These are phyloP conservation scores for Enteromius radiatus DNA, from an alignment of 2,797 vertebrate genomes.

Conservation along the genomic window DNA sequence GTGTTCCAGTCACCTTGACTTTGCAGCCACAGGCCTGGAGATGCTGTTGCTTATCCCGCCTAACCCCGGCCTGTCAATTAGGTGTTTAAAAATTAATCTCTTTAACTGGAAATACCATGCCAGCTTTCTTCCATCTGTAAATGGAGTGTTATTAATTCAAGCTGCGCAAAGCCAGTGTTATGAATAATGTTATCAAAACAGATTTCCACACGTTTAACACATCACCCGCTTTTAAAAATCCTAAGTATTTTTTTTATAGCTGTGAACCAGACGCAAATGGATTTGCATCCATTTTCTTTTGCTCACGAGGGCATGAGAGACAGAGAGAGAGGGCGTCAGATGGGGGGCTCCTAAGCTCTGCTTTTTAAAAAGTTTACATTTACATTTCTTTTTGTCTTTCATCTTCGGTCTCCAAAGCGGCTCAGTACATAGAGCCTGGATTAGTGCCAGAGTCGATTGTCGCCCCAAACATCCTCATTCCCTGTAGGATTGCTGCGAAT, in stretches of 20 bases:
- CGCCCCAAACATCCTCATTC: slow-evolving; percentile 65
- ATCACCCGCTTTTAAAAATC: slow-evolving; percentile 74
- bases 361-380: slow-evolving; percentile 77
- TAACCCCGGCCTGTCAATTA: slow-evolving; percentile 86
- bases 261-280: slow-evolving; percentile 80
- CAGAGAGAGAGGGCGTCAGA: slow-evolving; percentile 59
- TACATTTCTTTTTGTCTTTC: slow-evolving; percentile 63
- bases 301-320: slow-evolving; percentile 53
- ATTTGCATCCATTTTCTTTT: slow-evolving; percentile 78
- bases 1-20: slow-evolving; percentile 88
- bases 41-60: slow-evolving; percentile 84
- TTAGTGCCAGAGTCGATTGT: slow-evolving; percentile 72
- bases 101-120: slow-evolving; percentile 87
- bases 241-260: slow-evolving; percentile 85
- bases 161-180: slow-evolving; percentile 81
- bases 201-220: slow-evolving; percentile 86
- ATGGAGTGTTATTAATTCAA: slow-evolving; percentile 89
- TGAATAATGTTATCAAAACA: slow-evolving; percentile 90
- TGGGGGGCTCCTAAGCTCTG: slow-evolving; percentile 70
- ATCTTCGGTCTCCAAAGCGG: slow-evolving; percentile 71
- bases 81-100: slow-evolving; percentile 91
- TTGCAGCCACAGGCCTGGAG: slow-evolving; percentile 78
- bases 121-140: slow-evolving; percentile 84
- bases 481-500: slow-evolving; percentile 75
- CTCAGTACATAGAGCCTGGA: slow-evolving; percentile 77